phyloP scores from a whole-genome alignment of 2,797 vertebrate genomes.

The Trematomus bernacchii region DNA sequence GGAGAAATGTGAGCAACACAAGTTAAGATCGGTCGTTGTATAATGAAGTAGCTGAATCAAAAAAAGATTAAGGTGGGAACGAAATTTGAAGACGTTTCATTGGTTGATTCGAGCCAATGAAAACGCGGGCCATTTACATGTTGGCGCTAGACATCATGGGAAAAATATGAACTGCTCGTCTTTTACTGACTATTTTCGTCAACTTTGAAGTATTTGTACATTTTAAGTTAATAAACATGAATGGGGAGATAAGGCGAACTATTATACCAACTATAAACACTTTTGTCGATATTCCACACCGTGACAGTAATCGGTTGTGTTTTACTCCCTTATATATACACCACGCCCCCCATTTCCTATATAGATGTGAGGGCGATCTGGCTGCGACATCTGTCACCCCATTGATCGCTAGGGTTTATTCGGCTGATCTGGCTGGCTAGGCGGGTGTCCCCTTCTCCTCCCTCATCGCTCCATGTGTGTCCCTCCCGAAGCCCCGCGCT shows the following conservation, averaged over 20 bases:
- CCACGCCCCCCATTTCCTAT: fast-evolving
- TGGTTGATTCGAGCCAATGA: conserved; percentile 46
- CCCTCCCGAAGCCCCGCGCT: conserved; percentile 99
- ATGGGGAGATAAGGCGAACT: too few relatives aligned
- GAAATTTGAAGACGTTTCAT: background rate
- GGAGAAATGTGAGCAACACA: background rate
- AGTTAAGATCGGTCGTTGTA: background rate
- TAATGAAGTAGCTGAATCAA: fast-evolving
- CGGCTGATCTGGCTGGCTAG: conserved; percentile 99
- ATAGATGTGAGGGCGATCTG: conserved; percentile 99
- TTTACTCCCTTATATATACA: fast-evolving
- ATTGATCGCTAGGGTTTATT: conserved; percentile 99
- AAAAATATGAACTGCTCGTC: background rate
- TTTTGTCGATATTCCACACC: fast-evolving
- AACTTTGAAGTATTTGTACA: too few relatives aligned
- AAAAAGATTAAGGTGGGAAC: too few relatives aligned
- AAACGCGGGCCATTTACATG: background rate
- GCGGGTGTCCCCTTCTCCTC: conserved; percentile 99
- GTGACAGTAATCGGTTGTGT: fast-evolving
- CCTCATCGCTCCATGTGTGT: conserved; percentile 97
- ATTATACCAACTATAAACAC: too few relatives aligned
- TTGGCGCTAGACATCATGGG: conserved; percentile 43
- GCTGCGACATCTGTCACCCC: conserved; percentile 99
- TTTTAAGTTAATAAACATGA: too few relatives aligned
- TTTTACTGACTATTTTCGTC: background rate